Conservation (phyloP, 2,888 invertebrate species). For the Drosophila seclusa region DNA sequence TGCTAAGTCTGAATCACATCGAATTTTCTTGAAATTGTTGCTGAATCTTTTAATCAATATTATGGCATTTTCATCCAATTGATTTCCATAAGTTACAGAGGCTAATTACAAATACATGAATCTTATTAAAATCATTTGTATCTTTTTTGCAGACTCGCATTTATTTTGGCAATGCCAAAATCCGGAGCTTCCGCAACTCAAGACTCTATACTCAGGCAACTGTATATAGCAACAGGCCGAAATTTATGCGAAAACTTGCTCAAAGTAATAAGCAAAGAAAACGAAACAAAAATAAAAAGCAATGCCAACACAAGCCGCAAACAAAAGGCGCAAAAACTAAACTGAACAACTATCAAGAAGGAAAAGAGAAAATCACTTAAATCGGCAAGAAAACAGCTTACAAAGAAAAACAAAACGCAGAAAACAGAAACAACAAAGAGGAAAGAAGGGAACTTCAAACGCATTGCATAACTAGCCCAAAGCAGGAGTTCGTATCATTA, state of each 20-base stretch:
- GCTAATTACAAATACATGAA: constrained; percentile 22
- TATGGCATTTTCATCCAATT: neutral
- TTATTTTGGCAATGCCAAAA: constrained; percentile 58
- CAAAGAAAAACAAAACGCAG: constrained; percentile 24
- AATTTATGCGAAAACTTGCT: constrained; percentile 74
- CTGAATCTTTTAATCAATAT: neutral
- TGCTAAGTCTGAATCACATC: too few relatives aligned
- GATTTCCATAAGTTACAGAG: constrained; percentile 26
- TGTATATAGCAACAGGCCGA: constrained; percentile 73
- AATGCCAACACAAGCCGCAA: constrained; percentile 54
- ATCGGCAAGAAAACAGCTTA: constrained; percentile 50
- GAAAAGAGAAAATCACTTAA: constrained; percentile 61
- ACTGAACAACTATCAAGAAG: constrained; percentile 51
- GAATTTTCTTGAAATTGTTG: neutral
- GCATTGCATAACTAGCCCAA: constrained; percentile 35
- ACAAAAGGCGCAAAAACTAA: constrained; percentile 53
- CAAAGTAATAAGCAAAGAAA: constrained; percentile 70
- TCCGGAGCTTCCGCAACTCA: constrained; percentile 42
- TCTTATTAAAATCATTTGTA: constrained; percentile 58
- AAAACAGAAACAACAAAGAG: constrained; percentile 15
- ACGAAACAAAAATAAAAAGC: constrained; percentile 38
- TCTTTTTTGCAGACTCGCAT: constrained; percentile 61
- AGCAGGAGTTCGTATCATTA: constrained; percentile 43
- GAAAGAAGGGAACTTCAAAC: constrained; percentile 36
- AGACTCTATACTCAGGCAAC: constrained; percentile 46